Evolutionary conservation across 2,797 vertebrate genomes (phyloP).

Genomic region (Poeciliopsis infans): DNA sequence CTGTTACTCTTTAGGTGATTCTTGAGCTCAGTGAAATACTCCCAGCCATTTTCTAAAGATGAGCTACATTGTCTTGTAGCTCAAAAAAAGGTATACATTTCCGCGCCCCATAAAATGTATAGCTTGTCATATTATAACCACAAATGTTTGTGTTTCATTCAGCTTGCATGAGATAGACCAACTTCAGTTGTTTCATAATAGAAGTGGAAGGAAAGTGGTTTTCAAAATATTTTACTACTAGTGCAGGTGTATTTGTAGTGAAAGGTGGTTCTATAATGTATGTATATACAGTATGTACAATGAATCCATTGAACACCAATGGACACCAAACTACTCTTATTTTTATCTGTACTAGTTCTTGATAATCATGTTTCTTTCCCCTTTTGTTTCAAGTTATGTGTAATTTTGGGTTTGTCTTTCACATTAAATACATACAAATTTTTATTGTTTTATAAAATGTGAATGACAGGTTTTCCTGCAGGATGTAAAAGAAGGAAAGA

Average conservation of each 20-base stretch:
- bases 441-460: not conserved
- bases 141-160: not conserved
- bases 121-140: not conserved
- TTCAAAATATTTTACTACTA: not conserved
- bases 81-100: not conserved
- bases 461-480: slow-evolving; percentile 20
- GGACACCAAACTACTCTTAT: not conserved
- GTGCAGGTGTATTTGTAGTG: not conserved
- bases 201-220: not conserved
- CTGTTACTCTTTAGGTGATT: not conserved
- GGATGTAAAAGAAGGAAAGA: slow-evolving; percentile 16
- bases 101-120: not conserved
- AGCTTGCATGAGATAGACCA: not conserved
- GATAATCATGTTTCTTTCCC: not conserved
- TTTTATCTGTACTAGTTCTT: not conserved
- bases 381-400: not conserved
- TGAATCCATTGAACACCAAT: not conserved
- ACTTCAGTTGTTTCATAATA: not conserved
- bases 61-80: not conserved
- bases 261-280: not conserved
- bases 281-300: not conserved
- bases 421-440: not conserved
- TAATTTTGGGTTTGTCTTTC: not conserved
- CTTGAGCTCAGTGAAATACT: not conserved
- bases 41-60: not conserved